phyloP scores from a whole-genome alignment of 2,113 vertebrate genomes.

The Glareola pratincola region DNA sequence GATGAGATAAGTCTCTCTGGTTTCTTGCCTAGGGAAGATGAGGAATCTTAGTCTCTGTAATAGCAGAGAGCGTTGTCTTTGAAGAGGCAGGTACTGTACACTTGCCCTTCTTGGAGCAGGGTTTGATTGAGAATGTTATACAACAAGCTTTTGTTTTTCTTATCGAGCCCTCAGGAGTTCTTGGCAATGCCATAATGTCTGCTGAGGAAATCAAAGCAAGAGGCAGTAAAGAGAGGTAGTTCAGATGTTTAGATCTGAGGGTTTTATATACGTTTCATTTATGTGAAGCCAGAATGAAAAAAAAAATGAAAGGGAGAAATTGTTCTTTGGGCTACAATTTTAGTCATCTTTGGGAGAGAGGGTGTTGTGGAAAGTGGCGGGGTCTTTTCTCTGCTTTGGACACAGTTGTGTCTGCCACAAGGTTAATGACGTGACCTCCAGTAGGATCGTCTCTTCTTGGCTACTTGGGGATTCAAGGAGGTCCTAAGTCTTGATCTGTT shows the following conservation, averaged over 20 bases:
- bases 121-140: neutral
- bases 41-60: neutral
- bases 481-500: neutral
- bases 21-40: neutral
- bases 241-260: neutral
- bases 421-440: neutral
- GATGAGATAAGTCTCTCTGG: neutral
- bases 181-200: neutral
- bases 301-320: neutral
- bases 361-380: neutral
- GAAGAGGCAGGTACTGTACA: neutral
- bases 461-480: neutral
- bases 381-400: neutral
- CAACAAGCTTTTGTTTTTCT: neutral
- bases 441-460: neutral
- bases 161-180: fast-evolving
- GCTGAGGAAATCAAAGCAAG: neutral
- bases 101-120: neutral
- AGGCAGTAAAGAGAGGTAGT: neutral
- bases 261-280: fast-evolving
- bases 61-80: neutral
- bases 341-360: neutral
- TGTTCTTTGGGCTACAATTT: neutral
- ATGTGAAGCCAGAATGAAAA: neutral
- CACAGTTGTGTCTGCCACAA: neutral